These are phyloP conservation scores for Mystacornis crossleyi DNA, from an alignment of 2,113 vertebrate species.

Conservation along the genomic window DNA sequence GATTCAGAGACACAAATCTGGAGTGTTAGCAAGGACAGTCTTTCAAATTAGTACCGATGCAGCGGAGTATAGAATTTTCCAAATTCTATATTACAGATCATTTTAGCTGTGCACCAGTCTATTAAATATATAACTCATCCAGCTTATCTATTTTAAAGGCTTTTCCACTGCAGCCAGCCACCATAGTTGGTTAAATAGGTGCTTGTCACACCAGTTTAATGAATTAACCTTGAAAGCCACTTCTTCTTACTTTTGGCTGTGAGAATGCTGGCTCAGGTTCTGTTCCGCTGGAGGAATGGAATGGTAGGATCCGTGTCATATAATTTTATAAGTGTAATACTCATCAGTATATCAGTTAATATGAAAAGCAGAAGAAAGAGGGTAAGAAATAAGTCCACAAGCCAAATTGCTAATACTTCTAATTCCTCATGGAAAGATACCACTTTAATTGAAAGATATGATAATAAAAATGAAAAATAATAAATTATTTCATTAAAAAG, in stretches of 20 bases:
- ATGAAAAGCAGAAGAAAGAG: background rate
- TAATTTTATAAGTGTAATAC: conserved; percentile 44
- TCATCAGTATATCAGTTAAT: conserved; percentile 36
- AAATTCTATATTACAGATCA: background rate
- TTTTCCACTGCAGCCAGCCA: conserved; percentile 34
- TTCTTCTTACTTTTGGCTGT: conserved; percentile 53
- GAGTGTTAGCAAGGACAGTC: background rate
- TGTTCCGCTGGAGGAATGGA: background rate
- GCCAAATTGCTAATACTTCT: background rate
- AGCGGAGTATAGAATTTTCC: background rate
- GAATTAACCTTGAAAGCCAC: conserved; percentile 59
- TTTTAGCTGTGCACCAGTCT: background rate
- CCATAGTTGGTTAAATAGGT: conserved; percentile 55
- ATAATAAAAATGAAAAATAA: background rate
- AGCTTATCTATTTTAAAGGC: conserved; percentile 40
- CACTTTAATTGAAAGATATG: conserved; percentile 22
- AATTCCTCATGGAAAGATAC: conserved; percentile 6
- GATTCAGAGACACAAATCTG: background rate
- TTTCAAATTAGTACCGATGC: background rate
- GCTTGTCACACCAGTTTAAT: conserved; percentile 42
- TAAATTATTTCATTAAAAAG: background rate
- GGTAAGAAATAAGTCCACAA: background rate
- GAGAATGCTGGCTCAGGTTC: conserved; percentile 50
- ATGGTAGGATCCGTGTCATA: conserved; percentile 25
- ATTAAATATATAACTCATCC: conserved; percentile 17